Conservation (phyloP, 2,797 vertebrate species). For the Pantherophis alleghaniensis region DNA sequence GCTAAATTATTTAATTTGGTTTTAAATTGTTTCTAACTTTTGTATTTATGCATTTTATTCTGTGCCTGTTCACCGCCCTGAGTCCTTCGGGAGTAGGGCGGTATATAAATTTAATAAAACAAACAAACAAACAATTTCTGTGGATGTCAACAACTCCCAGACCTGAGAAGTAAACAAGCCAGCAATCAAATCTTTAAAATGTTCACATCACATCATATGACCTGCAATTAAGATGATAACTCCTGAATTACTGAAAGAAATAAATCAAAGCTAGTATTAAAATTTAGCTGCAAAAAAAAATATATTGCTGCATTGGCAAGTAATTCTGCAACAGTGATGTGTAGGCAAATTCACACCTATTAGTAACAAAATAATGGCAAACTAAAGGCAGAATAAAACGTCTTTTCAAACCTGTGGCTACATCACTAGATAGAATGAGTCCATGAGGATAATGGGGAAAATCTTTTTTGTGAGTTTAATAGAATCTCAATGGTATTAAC, state of each 20-base stretch:
- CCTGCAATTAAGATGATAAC: conserved; percentile 11
- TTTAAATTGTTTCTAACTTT: too few relatives aligned
- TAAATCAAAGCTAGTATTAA: conserved; percentile 5
- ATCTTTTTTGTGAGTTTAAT: background rate
- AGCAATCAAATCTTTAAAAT: conserved; percentile 20
- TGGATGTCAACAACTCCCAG: background rate
- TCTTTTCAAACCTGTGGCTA: background rate
- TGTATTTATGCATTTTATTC: too few relatives aligned
- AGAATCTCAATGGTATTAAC: background rate
- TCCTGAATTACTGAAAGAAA: conserved; percentile 15
- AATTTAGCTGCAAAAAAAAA: background rate
- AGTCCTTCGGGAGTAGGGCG: too few relatives aligned
- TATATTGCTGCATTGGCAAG: background rate
- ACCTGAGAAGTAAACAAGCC: conserved; percentile 16
- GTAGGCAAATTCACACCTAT: background rate
- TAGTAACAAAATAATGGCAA: background rate
- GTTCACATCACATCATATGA: conserved; percentile 13
- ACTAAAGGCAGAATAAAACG: background rate
- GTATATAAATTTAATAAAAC: too few relatives aligned
- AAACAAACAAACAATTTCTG: background rate
- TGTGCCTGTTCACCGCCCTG: too few relatives aligned
- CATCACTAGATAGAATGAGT: background rate
- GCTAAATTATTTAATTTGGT: too few relatives aligned
- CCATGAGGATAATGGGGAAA: background rate
- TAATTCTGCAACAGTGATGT: background rate